Conservation (phyloP, 2,113 vertebrate species). For the Halcyon malimbica region DNA sequence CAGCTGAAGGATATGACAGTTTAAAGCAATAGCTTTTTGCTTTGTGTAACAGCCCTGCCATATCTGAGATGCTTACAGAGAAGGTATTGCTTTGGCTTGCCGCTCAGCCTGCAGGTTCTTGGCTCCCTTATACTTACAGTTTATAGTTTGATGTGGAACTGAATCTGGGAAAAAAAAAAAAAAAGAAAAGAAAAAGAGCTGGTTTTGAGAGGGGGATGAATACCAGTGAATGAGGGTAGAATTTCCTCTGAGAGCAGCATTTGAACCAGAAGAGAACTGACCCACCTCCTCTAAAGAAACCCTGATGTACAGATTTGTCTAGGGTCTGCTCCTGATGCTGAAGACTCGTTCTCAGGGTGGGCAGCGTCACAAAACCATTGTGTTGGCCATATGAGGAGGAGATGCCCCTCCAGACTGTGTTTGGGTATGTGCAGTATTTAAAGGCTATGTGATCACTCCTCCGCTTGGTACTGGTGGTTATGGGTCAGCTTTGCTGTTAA, state of each 20-base stretch:
- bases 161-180: background rate
- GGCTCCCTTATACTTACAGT: slow-evolving; percentile 28
- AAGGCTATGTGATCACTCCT: background rate
- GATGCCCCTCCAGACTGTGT: background rate
- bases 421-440: background rate
- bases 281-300: background rate
- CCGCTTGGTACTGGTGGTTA: background rate
- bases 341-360: accelerated
- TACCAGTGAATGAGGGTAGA: background rate
- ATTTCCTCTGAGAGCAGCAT: background rate
- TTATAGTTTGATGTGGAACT: slow-evolving; percentile 21
- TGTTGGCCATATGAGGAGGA: background rate
- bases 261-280: background rate
- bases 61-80: background rate
- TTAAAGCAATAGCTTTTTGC: slow-evolving; percentile 41
- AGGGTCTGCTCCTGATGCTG: accelerated
- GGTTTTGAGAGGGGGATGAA: background rate
- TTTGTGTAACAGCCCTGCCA: slow-evolving; percentile 5
- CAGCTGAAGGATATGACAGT: slow-evolving; percentile 31
- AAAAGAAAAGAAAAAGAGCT: background rate
- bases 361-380: background rate
- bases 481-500: background rate
- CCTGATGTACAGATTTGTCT: background rate
- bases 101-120: slow-evolving; percentile 16
- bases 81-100: slow-evolving; percentile 34